These are phyloP conservation scores for Plemyria rubiginata DNA, from an alignment of 2,888 invertebrate genomes.

Conservation along the genomic window DNA sequence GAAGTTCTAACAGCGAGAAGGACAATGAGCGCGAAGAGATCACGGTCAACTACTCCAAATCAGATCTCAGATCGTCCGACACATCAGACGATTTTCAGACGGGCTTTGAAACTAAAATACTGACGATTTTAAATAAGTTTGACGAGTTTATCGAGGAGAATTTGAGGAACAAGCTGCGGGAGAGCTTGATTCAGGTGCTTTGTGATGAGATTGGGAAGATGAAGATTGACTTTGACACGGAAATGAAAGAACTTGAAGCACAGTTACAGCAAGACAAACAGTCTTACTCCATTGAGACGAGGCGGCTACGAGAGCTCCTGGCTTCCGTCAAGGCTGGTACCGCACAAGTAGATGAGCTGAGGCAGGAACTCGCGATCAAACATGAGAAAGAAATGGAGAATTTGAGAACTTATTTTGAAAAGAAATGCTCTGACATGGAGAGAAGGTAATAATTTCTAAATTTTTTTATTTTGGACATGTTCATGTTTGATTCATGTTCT, in stretches of 20 bases:
- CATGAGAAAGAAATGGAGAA: slow-evolving; percentile 92
- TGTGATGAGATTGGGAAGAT: slow-evolving; percentile 82
- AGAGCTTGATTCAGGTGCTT: slow-evolving; percentile 83
- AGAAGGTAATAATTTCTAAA: slow-evolving; percentile 84
- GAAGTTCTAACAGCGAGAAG: slow-evolving; percentile 76
- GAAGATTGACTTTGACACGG: slow-evolving; percentile 70
- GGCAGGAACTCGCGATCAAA: slow-evolving; percentile 86
- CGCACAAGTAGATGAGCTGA: slow-evolving; percentile 82
- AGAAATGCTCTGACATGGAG: slow-evolving; percentile 91
- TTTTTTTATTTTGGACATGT: no score
- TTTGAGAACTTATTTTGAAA: slow-evolving; percentile 91
- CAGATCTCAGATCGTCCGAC: slow-evolving; percentile 68
- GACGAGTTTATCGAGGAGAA: slow-evolving; percentile 73
- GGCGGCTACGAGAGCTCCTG: slow-evolving; percentile 81
- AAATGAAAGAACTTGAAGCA: slow-evolving; percentile 69
- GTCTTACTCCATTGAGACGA: slow-evolving; percentile 80
- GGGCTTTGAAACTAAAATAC: slow-evolving; percentile 69
- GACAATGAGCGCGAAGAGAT: slow-evolving; percentile 82
- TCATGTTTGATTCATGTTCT: no score
- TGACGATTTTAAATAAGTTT: slow-evolving; percentile 63
- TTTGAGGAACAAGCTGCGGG: slow-evolving; percentile 75
- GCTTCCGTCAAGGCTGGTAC: slow-evolving; percentile 85
- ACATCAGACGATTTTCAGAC: slow-evolving; percentile 70
- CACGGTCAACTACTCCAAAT: slow-evolving; percentile 73
- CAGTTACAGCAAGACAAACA: slow-evolving; percentile 85